Conservation (phyloP, 2,888 invertebrate species). For the Lymantria dispar region DNA sequence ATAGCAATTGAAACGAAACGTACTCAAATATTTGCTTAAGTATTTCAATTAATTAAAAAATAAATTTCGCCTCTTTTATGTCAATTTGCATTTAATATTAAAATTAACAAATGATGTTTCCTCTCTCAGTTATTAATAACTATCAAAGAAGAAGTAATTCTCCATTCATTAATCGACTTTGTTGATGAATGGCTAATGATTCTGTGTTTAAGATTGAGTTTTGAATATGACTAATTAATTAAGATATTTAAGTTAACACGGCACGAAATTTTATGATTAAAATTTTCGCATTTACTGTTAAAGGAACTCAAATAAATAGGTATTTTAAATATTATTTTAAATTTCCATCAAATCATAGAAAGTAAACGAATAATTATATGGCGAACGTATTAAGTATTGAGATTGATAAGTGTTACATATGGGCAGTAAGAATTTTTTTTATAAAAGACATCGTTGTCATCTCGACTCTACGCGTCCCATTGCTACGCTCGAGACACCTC, state of each 20-base stretch:
- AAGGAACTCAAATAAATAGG: background rate
- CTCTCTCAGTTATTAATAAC: background rate
- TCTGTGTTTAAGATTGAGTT: constrained; percentile 5
- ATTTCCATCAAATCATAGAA: too few relatives aligned
- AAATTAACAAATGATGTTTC: background rate
- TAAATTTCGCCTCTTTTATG: too few relatives aligned
- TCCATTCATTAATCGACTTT: constrained; percentile 3
- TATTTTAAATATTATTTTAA: background rate
- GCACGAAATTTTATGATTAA: background rate
- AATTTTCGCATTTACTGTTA: background rate
- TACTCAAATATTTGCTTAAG: too few relatives aligned
- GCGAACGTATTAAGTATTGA: too few relatives aligned
- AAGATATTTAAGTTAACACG: background rate
- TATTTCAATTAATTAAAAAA: too few relatives aligned
- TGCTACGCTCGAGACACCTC: too few relatives aligned
- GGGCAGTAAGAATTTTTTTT: too few relatives aligned
- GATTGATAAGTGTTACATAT: too few relatives aligned
- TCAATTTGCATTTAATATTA: background rate
- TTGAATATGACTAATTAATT: background rate
- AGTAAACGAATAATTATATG: too few relatives aligned
- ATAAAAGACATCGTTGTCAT: too few relatives aligned
- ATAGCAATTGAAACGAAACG: too few relatives aligned
- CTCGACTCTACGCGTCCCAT: too few relatives aligned
- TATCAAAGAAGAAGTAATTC: background rate
- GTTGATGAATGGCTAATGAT: constrained; percentile 6